Base-by-base conservation (phyloP, 2,888 invertebrate species). In the Dasypogon diadema region DNA sequence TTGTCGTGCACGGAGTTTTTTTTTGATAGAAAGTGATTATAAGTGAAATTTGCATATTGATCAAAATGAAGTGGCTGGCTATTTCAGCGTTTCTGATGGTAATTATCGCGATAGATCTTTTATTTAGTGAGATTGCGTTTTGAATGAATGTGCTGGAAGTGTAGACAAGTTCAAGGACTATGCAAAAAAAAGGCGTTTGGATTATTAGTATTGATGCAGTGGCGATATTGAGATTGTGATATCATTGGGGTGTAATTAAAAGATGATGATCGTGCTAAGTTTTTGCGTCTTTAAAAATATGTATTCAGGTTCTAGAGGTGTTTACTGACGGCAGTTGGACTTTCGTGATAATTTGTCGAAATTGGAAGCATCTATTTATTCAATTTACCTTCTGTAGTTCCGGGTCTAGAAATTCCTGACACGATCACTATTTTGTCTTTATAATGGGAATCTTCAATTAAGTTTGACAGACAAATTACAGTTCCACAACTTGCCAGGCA, bases 11-110 rank as follows among this genome's bases (percentile, higher is more conserved):
- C n/a, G 56, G 30, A 37, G 21, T 72, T 6, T 37, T 74, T 74
- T 48, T 74, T 74, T 54, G 22, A 21, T 22, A 63, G 22, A 60
- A 65, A 73, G 72, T 48, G 70, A 60, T 14, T 21, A 34, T 30
- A 65, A 22, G 46, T 30, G 14, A 21, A 21, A 51, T 51, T 51
- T 18, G 18, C 51, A 42, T 42, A 42, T 42, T 12, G n/a, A 42
- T 12, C 34, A 77, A 68, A 72, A 77, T 77, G 77, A 77, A 77
- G 55, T 74, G 74, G 24, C 34, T 77, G 30, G 63, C 51, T 37
- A 18, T 72, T 10, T 46, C 72, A 74, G 55, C 77, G 16, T 63
- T 77, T 48, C 76, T 77, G 30, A 76, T 76, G 77, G 77, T 77
- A 77, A 77, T 70, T 75, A 55, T 18, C 65, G 48, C 65, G 65